A percentile compares a stretch with the other conserved stretches of the same genome.
Conservation (phyloP, 2,797 vertebrate genomes). For the Euthynnus affinis region DNA sequence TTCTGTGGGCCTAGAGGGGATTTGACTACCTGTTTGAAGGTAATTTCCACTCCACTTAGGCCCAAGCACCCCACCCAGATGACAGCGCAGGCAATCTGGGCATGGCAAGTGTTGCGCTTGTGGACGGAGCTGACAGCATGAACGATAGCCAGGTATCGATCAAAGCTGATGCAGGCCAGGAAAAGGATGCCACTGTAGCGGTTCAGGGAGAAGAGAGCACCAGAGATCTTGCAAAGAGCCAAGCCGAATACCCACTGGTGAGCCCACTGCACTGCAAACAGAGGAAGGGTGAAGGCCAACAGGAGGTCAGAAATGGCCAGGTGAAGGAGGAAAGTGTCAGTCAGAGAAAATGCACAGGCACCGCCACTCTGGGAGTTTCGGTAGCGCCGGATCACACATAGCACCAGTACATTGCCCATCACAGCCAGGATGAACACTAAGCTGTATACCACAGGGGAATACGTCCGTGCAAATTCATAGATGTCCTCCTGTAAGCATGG, state of each 20-base stretch:
- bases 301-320: slow-evolving; percentile 89
- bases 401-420: slow-evolving; percentile 86
- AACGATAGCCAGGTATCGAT: slow-evolving; percentile 90
- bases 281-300: slow-evolving; percentile 85
- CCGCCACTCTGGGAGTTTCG: slow-evolving; percentile 71
- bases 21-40: slow-evolving; percentile 73
- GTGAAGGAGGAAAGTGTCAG: slow-evolving; percentile 88
- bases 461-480: slow-evolving; percentile 75
- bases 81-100: slow-evolving; percentile 79
- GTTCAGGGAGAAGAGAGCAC: slow-evolving; percentile 88
- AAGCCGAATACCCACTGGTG: slow-evolving; percentile 82
- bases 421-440: slow-evolving; percentile 86
- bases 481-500: slow-evolving; percentile 72
- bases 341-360: slow-evolving; percentile 81
- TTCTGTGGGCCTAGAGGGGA: rapidly evolving
- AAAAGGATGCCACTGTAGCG: slow-evolving; percentile 89
- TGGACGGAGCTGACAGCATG: slow-evolving; percentile 83
- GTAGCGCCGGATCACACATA: slow-evolving; percentile 85
- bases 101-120: slow-evolving; percentile 83
- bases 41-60: slow-evolving; percentile 82
- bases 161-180: slow-evolving; percentile 89
- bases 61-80: slow-evolving; percentile 84
- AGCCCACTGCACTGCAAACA: slow-evolving; percentile 83
- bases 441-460: slow-evolving; percentile 78
- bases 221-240: slow-evolving; percentile 83